phyloP scores from a whole-genome alignment of 2,113 vertebrate species.

The Esox niger region DNA sequence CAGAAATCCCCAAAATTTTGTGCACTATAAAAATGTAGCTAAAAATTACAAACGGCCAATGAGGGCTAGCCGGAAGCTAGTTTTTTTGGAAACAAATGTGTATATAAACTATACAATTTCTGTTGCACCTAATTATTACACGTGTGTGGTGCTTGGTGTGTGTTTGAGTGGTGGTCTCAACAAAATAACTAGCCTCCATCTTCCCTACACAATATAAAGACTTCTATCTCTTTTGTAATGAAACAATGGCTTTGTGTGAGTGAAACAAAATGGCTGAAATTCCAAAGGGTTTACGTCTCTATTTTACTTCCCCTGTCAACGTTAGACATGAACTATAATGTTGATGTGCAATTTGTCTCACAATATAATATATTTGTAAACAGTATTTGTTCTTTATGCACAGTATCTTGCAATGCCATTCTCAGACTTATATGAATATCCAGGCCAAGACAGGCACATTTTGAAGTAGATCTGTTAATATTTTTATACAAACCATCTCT shows the following conservation, averaged over 20 bases:
- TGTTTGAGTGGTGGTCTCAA: neutral
- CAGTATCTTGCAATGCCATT: constrained; percentile 5
- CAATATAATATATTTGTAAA: no score
- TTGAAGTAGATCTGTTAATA: neutral
- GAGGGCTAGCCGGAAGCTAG: neutral
- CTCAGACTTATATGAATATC: constrained; percentile 1
- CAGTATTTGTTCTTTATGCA: neutral
- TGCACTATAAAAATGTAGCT: neutral
- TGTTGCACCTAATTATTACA: neutral
- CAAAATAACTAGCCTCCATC: neutral
- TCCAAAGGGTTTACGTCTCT: constrained; percentile 25
- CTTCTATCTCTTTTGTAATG: constrained; percentile 7
- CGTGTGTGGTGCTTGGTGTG: neutral
- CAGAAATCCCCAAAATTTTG: neutral
- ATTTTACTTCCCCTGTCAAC: constrained; percentile 6
- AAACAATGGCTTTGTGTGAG: constrained; percentile 17
- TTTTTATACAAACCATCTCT: constrained; percentile 5
- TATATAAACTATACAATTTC: neutral
- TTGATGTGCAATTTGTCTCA: no score
- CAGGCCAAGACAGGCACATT: neutral
- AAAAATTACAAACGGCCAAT: neutral
- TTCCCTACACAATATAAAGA: constrained; percentile 12
- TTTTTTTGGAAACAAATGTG: neutral
- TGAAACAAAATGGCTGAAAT: constrained; percentile 26
- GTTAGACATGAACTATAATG: neutral